Percentiles rank a stretch among this genome's conserved stretches.
Evolutionary conservation across 2,888 invertebrate species (phyloP).

Genomic region (Harmothoe impar): DNA sequence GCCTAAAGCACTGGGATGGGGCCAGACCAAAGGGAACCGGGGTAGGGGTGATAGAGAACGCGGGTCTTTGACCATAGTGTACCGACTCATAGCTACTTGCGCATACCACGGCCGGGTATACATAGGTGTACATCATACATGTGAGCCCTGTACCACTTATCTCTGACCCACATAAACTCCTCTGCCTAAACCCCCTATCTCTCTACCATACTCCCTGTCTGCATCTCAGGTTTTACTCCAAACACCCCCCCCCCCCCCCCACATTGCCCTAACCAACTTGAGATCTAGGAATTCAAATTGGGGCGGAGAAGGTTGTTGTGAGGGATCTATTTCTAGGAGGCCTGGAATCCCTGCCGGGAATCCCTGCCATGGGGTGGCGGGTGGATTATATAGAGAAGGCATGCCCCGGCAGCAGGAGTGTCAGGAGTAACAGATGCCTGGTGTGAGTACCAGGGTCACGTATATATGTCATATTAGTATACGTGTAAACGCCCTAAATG

Average conservation of each 20-base stretch:
- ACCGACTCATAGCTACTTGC: no score
- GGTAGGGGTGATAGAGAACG: not conserved
- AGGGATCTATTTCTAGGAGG: constrained; percentile 6
- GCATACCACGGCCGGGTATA: no score
- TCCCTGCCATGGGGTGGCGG: not conserved
- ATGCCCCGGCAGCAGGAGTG: not conserved
- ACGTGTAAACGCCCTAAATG: no score
- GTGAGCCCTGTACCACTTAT: not conserved
- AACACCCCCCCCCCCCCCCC: no score
- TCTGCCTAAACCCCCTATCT: not conserved
- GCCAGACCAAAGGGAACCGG: not conserved
- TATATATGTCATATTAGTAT: not conserved
- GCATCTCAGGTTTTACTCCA: no score
- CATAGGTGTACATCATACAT: not conserved
- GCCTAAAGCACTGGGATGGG: no score
- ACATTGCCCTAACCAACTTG: not conserved
- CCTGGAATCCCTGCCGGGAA: not conserved
- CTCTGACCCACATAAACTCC: not conserved
- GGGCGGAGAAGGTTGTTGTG: not conserved
- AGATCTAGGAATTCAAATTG: not conserved
- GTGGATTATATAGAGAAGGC: not conserved
- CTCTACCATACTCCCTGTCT: not conserved
- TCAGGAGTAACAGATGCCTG: not conserved
- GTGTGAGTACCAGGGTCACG: not conserved
- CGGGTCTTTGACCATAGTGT: no score